Evolutionary conservation across 1,140 invertebrate genomes (phyloP).

Genomic region (Sycophaga agraensis): DNA sequence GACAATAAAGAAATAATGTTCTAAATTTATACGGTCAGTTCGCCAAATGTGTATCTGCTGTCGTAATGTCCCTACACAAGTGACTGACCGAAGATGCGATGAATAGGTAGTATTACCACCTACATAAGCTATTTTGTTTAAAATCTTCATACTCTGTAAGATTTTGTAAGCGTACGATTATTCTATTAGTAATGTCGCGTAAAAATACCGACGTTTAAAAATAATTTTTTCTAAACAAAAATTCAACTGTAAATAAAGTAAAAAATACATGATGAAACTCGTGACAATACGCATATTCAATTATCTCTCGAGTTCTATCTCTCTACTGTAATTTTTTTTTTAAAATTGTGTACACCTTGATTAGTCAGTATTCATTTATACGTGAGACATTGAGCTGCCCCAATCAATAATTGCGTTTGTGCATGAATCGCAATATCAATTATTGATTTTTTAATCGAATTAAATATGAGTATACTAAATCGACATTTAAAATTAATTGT

Average conservation of each 20-base stretch:
- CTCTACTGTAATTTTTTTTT: constrained; percentile 12
- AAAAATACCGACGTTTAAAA: constrained; percentile 19
- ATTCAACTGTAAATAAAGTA: constrained; percentile 22
- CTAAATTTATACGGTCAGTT: constrained; percentile 5
- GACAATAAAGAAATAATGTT: constrained; percentile 13
- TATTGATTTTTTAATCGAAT: constrained; percentile 14
- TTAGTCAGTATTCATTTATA: constrained; percentile 10
- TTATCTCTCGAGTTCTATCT: not conserved
- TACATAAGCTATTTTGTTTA: constrained; percentile 9
- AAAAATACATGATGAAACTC: constrained; percentile 22
- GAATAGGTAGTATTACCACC: constrained; percentile 1
- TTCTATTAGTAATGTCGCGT: constrained; percentile 13
- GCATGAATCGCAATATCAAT: constrained; percentile 15
- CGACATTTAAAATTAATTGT: constrained; percentile 14
- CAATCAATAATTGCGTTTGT: constrained; percentile 5
- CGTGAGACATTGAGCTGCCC: constrained; percentile 10
- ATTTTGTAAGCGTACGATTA: not conserved
- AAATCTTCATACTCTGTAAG: constrained; percentile 9
- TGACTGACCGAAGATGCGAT: constrained; percentile 6
- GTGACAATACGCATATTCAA: not conserved
- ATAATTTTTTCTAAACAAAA: constrained; percentile 23
- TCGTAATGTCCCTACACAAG: not conserved
- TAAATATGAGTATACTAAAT: constrained; percentile 15
- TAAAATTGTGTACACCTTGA: constrained; percentile 1
- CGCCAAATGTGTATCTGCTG: constrained; percentile 4